These are phyloP conservation scores for Luscinia megarhynchos DNA, from an alignment of 2,797 vertebrate species.

Conservation along the genomic window DNA sequence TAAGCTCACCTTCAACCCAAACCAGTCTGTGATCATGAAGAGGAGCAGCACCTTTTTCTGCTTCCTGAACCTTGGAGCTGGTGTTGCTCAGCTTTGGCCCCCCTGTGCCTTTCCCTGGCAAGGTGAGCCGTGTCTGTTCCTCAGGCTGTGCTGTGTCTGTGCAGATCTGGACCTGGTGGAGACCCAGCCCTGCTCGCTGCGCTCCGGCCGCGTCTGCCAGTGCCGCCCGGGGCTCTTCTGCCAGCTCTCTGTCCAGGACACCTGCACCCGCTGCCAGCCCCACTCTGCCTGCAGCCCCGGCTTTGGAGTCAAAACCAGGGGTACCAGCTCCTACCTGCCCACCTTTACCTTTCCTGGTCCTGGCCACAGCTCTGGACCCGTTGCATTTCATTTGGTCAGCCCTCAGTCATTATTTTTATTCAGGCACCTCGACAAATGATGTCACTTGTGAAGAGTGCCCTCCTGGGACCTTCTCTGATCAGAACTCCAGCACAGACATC, in stretches of 20 bases:
- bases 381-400: rapidly evolving
- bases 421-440: constrained; percentile 65
- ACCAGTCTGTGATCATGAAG: not conserved
- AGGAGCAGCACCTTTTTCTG: not conserved
- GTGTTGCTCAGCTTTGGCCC: not conserved
- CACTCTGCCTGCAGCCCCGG: constrained; percentile 54
- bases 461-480: constrained; percentile 30
- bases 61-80: not conserved
- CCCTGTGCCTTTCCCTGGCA: not conserved
- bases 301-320: constrained; percentile 45
- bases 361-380: not conserved
- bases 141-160: not conserved
- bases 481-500: not conserved
- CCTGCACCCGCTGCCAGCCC: constrained; percentile 33
- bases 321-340: not conserved
- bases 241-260: rapidly evolving
- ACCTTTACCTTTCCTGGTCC: not conserved
- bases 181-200: constrained; percentile 53
- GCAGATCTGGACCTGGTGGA: constrained; percentile 62
- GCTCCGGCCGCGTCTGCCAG: not conserved
- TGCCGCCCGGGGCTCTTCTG: constrained; percentile 72
- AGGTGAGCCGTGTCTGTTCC: not conserved
- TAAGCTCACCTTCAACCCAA: not conserved
- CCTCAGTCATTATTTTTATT: not conserved
- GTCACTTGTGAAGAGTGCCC: constrained; percentile 59